Conservation (phyloP, 2,113 vertebrate genomes). For the Actinemys pallida region DNA sequence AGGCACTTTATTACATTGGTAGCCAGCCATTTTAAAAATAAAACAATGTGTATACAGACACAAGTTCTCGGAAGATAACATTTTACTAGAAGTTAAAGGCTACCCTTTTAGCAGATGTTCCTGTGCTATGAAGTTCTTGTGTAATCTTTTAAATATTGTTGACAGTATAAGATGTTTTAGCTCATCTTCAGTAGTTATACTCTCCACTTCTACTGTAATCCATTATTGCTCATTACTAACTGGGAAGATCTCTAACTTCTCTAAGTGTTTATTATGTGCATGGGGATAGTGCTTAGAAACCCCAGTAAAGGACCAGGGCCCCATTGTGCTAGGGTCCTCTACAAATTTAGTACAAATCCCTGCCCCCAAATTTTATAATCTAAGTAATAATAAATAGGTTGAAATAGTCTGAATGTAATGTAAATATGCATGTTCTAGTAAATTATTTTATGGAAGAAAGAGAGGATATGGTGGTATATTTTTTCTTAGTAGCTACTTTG, state of each 20-base stretch:
- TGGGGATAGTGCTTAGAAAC: background rate
- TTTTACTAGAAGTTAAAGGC: conserved; percentile 38
- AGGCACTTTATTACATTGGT: conserved; percentile 18
- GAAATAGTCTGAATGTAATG: background rate
- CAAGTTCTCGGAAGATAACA: conserved; percentile 25
- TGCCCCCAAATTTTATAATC: background rate
- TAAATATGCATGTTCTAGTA: fast-evolving
- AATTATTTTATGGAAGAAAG: background rate
- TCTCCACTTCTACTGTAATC: background rate
- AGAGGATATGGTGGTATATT: fast-evolving
- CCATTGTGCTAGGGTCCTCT: background rate
- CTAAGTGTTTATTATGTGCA: background rate
- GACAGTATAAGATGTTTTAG: background rate
- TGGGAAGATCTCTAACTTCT: background rate
- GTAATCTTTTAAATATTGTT: background rate
- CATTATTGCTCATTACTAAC: background rate
- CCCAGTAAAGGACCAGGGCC: background rate
- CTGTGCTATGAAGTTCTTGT: background rate
- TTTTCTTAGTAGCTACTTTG: fast-evolving
- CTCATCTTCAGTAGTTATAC: fast-evolving
- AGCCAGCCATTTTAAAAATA: conserved; percentile 61
- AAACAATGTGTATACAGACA: conserved; percentile 29
- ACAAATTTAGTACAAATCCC: background rate
- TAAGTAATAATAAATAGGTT: background rate
- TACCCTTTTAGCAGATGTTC: conserved; percentile 36